Evolutionary conservation across 2,797 vertebrate genomes (phyloP).

Genomic region (Yasuhikotakia modesta): DNA sequence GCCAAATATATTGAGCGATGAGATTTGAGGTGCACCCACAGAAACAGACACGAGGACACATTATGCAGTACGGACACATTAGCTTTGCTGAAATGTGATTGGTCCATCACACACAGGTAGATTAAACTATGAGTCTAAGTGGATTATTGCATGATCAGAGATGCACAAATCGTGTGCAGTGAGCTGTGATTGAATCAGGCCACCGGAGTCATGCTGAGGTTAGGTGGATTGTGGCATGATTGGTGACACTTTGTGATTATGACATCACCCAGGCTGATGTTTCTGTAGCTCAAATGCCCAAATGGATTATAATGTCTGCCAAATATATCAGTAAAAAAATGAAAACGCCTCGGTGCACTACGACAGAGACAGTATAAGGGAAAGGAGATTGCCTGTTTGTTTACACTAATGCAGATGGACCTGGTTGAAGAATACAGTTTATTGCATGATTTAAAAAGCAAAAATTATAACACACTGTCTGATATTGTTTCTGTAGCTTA

Average conservation of each 20-base stretch:
- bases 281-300: background rate
- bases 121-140: background rate
- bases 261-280: constrained; percentile 41
- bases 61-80: background rate
- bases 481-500: no score
- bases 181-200: constrained; percentile 39
- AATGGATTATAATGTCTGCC: no score
- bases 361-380: no score
- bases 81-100: background rate
- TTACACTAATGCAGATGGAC: no score
- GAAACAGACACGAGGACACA: background rate
- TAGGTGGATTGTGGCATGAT: constrained; percentile 52
- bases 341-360: no score
- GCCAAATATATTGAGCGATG: background rate
- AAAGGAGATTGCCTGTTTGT: no score
- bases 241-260: constrained; percentile 51
- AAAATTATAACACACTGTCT: no score
- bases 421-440: no score
- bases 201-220: constrained; percentile 59
- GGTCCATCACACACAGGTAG: background rate
- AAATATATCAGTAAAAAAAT: no score
- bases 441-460: no score
- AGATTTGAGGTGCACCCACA: background rate
- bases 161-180: constrained; percentile 2
- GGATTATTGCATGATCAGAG: background rate